phyloP scores from a whole-genome alignment of 2,113 vertebrate species.

The Neomonachus schauinslandi region DNA sequence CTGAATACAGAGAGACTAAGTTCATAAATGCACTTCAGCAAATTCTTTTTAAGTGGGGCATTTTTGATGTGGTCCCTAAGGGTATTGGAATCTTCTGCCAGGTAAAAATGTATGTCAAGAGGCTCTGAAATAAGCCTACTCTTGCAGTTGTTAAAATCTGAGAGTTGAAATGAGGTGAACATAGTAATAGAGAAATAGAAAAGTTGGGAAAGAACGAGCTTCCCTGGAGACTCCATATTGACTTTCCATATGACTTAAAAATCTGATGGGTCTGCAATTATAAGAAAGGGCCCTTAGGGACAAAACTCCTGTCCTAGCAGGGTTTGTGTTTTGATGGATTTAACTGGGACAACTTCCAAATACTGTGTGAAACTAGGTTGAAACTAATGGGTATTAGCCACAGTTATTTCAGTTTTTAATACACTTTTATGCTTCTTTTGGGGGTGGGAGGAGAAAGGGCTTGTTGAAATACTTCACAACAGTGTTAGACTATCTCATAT shows the following conservation, averaged over 20 bases:
- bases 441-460: neutral
- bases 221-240: constrained; percentile 71
- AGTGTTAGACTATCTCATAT: neutral
- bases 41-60: constrained; percentile 73
- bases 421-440: neutral
- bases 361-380: constrained; percentile 60
- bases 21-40: constrained; percentile 76
- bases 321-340: constrained; percentile 80
- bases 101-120: constrained; percentile 75
- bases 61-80: constrained; percentile 73
- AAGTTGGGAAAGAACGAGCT: constrained; percentile 44
- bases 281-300: constrained; percentile 47
- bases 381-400: constrained; percentile 69
- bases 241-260: constrained; percentile 71
- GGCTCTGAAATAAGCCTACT: constrained; percentile 64
- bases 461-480: constrained; percentile 32
- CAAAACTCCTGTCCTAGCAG: constrained; percentile 66
- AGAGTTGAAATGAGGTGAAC: constrained; percentile 74
- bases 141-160: constrained; percentile 75
- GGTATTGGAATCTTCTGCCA: constrained; percentile 59
- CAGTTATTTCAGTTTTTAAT: constrained; percentile 68
- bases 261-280: constrained; percentile 73
- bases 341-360: constrained; percentile 79
- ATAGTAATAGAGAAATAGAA: constrained; percentile 55
- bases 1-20: constrained; percentile 48